Evolutionary conservation across 2,797 vertebrate genomes (phyloP), one percentile per base, ranked within the genome.

Genomic region (Linurgus olivaceus): DNA sequence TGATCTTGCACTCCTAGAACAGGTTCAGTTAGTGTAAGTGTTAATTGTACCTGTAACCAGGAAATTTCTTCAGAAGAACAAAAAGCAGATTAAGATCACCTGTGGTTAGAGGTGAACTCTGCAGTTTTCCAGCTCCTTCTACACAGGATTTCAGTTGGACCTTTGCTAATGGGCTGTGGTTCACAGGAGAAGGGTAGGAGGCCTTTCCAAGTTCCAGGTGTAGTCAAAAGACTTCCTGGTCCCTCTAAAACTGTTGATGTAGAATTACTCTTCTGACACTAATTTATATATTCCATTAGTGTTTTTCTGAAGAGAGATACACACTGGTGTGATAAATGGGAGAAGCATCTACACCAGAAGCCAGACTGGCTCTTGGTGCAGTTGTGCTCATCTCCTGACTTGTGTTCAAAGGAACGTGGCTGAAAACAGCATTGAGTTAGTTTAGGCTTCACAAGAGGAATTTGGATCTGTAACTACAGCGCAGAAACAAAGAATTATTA

Each of bases 41-140:
- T 81, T 95, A 58, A 58, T 66, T 82, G 48, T 93, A 89, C 52
- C 13, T 59, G 42, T 37, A 61, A 84, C 44, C 37, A 45, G 62
- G 33, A 79, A 48, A 86, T 82, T 24, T 76, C 63, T 93, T 92
- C 48, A 52, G 88, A 84, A 86, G 88, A 82, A 48, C 48, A 84
- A 78, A 94, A 88, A 62, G 1, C 65, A 81, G 54, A 79, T 92
- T 67, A 78, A 93, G 84, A 86, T 93, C 9, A 67, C 59, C 63
- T 70, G 71, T 87, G 83, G 67, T 55, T 92, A 83, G 62, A 89
- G 78, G 40, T 93, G 80, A 93, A 42, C 57, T 76, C 66, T 84
- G 40, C 40, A 44, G 47, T 86, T 88, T 88, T 70, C 77, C 74
- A 79, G 20, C 71, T 92, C 44, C 55, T 93, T 81, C 72, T 87